Evolutionary conservation across 2,113 vertebrate genomes (phyloP).

Genomic region (Oplegnathus fasciatus): DNA sequence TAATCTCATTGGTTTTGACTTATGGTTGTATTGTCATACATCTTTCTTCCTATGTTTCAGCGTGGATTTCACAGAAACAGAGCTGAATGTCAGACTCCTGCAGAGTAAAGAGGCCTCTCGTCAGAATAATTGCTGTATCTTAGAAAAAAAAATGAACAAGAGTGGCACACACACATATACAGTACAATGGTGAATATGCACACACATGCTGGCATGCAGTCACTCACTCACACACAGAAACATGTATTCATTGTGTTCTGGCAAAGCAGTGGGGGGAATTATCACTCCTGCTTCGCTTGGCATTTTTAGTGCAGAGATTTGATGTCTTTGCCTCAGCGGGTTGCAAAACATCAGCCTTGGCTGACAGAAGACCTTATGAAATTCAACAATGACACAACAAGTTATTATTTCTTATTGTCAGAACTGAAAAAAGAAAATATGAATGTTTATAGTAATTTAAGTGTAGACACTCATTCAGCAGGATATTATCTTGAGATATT

Average conservation of each 20-base stretch:
- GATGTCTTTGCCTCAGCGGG: slow-evolving; percentile 38
- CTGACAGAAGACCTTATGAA: slow-evolving; percentile 41
- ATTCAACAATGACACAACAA: slow-evolving; percentile 26
- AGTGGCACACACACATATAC: neutral
- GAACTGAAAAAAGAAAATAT: neutral
- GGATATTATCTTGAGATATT: neutral
- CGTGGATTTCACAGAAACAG: slow-evolving; percentile 10
- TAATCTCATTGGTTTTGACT: slow-evolving; percentile 21
- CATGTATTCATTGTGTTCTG: slow-evolving; percentile 24
- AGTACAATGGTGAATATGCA: slow-evolving; percentile 8
- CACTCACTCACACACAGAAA: slow-evolving; percentile 11
- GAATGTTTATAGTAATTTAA: slow-evolving; percentile 10
- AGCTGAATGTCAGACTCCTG: slow-evolving; percentile 17
- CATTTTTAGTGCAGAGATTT: slow-evolving; percentile 50
- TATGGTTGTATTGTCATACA: slow-evolving; percentile 26
- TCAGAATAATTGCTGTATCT: slow-evolving; percentile 52
- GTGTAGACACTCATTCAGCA: neutral
- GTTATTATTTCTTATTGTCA: slow-evolving; percentile 15
- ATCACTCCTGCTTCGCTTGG: slow-evolving; percentile 12
- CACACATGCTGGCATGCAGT: slow-evolving; percentile 15
- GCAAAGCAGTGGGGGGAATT: slow-evolving; percentile 30
- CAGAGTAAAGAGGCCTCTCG: slow-evolving; percentile 37
- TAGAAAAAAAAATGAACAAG: neutral
- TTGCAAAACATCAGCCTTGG: slow-evolving; percentile 40
- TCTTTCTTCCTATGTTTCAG: slow-evolving; percentile 21